Conservation (phyloP, 2,888 invertebrate species). For the Zelleria hepariella region DNA sequence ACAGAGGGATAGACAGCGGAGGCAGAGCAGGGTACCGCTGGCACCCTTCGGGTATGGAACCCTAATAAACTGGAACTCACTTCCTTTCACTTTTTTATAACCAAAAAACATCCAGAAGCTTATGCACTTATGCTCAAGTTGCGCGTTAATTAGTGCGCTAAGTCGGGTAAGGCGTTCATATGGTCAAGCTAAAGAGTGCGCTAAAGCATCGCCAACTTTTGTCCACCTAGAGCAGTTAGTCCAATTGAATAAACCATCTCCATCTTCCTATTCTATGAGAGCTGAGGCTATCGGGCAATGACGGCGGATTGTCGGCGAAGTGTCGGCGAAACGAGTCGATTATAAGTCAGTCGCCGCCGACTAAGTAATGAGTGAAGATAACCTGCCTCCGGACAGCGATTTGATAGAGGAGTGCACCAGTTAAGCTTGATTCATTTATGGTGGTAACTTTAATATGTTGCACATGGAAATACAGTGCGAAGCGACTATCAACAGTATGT, state of each 20-base stretch:
- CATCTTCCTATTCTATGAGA: neutral
- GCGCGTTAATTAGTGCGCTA: too few species aligned
- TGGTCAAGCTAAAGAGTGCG: too few species aligned
- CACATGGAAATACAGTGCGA: neutral
- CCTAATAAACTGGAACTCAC: too few species aligned
- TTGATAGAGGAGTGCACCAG: neutral
- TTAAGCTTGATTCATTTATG: neutral
- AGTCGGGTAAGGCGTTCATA: too few species aligned
- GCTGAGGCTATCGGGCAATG: neutral
- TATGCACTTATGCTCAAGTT: too few species aligned
- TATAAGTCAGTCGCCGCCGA: slow-evolving; percentile 5
- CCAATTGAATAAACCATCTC: neutral
- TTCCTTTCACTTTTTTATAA: too few species aligned
- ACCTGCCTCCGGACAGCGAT: neutral
- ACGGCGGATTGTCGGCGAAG: slow-evolving; percentile 2
- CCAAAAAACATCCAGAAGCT: too few species aligned
- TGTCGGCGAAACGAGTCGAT: slow-evolving; percentile 5
- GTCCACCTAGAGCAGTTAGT: too few species aligned
- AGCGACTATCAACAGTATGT: neutral
- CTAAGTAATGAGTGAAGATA: slow-evolving; percentile 6
- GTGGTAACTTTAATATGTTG: neutral
- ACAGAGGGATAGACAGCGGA: too few species aligned
- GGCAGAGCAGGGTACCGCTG: too few species aligned
- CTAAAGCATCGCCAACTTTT: too few species aligned
- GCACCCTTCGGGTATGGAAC: too few species aligned